These are phyloP conservation scores for Psittacula echo DNA, from an alignment of 2,797 vertebrate species.

Conservation along the genomic window DNA sequence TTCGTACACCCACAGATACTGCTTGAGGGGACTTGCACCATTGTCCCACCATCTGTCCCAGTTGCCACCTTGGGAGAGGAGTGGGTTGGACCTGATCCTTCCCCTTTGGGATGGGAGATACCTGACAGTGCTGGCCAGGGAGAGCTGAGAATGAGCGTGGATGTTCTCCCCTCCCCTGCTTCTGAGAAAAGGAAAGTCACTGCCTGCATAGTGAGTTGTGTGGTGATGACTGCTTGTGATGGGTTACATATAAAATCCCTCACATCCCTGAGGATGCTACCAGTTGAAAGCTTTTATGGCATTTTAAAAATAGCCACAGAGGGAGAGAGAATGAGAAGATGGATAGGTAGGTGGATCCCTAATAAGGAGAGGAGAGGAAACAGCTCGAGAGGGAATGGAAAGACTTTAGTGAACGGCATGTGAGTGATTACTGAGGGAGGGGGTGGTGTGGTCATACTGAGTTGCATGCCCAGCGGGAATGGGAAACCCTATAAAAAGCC, in stretches of 20 bases:
- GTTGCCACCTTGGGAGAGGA: neutral
- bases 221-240: slow-evolving; percentile 23
- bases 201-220: slow-evolving; percentile 26
- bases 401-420: slow-evolving; percentile 52
- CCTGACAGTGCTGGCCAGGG: neutral
- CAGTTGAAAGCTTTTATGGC: slow-evolving; percentile 62
- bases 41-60: neutral
- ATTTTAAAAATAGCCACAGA: slow-evolving; percentile 70
- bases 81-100: neutral
- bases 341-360: slow-evolving; percentile 61
- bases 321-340: slow-evolving; percentile 59
- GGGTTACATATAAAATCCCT: slow-evolving; percentile 40
- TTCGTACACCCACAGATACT: neutral
- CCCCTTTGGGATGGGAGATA: neutral
- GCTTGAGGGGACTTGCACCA: neutral
- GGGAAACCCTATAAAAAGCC: slow-evolving; percentile 54
- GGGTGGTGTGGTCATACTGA: neutral
- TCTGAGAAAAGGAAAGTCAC: neutral
- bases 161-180: neutral
- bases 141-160: neutral
- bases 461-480: neutral
- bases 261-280: slow-evolving; percentile 41
- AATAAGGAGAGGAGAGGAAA: slow-evolving; percentile 70
- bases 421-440: slow-evolving; percentile 29
- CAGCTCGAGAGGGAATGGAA: slow-evolving; percentile 64